These are phyloP conservation scores for Stegana nigrithorax DNA, from an alignment of 2,888 invertebrate genomes.

Conservation along the genomic window DNA sequence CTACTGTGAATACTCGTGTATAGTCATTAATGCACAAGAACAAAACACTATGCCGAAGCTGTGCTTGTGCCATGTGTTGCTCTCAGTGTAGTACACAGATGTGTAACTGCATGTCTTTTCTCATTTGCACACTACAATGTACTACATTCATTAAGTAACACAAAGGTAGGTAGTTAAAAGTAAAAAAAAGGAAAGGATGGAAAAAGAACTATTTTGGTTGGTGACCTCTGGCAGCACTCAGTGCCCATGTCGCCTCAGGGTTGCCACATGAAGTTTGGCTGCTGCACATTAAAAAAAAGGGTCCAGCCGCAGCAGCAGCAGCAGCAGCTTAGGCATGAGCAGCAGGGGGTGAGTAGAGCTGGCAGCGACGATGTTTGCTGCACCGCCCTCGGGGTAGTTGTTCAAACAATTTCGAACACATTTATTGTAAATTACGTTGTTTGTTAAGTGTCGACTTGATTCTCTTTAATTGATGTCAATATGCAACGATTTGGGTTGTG, in stretches of 20 bases:
- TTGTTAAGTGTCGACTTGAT: slow-evolving; percentile 61
- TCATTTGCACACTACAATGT: slow-evolving; percentile 59
- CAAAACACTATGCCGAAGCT: too few relatives aligned
- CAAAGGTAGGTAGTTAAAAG: background rate
- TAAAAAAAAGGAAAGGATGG: too few relatives aligned
- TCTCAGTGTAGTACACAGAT: slow-evolving; percentile 44
- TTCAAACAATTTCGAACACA: slow-evolving; percentile 45
- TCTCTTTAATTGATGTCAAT: slow-evolving; percentile 65
- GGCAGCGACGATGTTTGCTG: background rate
- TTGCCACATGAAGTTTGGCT: slow-evolving; percentile 31
- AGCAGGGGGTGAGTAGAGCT: background rate
- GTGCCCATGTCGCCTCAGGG: slow-evolving; percentile 43
- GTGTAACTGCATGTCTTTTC: slow-evolving; percentile 41
- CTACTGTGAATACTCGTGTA: too few relatives aligned
- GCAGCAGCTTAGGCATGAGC: too few relatives aligned
- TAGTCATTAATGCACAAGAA: too few relatives aligned
- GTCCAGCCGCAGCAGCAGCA: slow-evolving; percentile 1
- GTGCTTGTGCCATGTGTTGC: too few relatives aligned
- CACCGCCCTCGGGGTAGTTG: slow-evolving; percentile 26
- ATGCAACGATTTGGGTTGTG: slow-evolving; percentile 46
- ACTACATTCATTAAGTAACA: slow-evolving; percentile 54
- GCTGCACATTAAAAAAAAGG: slow-evolving; percentile 17
- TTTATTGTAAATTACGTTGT: slow-evolving; percentile 62
- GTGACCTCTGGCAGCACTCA: slow-evolving; percentile 44
- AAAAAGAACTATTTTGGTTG: slow-evolving; percentile 50